Base-by-base conservation (phyloP, 1,140 invertebrate species). In the Brachystomella parvula region DNA sequence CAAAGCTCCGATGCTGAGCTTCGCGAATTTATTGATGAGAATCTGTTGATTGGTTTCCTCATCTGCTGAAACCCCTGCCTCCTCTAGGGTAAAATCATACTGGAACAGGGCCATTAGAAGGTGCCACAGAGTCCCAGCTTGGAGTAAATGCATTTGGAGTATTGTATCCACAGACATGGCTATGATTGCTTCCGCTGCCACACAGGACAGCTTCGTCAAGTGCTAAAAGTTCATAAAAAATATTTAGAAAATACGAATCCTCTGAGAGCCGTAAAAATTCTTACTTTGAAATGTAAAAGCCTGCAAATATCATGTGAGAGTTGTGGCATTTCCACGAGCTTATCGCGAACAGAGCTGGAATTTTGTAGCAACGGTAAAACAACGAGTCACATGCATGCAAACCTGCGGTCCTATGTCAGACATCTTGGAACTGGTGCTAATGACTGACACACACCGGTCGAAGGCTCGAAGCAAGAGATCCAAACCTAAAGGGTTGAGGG, bases 61-160 rank as follows among this genome's bases (percentile, higher is more conserved):
- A 71, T 83, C 86, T 65, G 87, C 82, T 76, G 94, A 88, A 19
- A 98, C 89, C 0, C 95, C 96, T 63, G 94, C 92, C 81, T 99
- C 96, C 64, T 97, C 92, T 64, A 99, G 80, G 0, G 97, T 99
- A 77, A 90, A 99, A 81, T 99, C 97, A 77, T 98, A 99, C 53
- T 88, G 87, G 77, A 99, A 96, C 75, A 94, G 86, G 73, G 91
- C 91, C 0, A 89, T 82, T 59, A 99, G 77, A 30, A 99, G 78
- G 75, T 96, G 92, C 89, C 93, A 98, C 0, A 99, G 76, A 0
- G 90, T 89, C 12, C 95, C 96, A 3, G 91, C 86, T 75, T 96
- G 86, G n/a, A 96, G 84, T 28, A 99, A 78, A 76, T 89, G 86
- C 75, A 89, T 88, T 78, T 98, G 95, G 28, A 98, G 83, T 71